phyloP scores from a whole-genome alignment of 2,113 vertebrate species.

The Raja brachyura region DNA sequence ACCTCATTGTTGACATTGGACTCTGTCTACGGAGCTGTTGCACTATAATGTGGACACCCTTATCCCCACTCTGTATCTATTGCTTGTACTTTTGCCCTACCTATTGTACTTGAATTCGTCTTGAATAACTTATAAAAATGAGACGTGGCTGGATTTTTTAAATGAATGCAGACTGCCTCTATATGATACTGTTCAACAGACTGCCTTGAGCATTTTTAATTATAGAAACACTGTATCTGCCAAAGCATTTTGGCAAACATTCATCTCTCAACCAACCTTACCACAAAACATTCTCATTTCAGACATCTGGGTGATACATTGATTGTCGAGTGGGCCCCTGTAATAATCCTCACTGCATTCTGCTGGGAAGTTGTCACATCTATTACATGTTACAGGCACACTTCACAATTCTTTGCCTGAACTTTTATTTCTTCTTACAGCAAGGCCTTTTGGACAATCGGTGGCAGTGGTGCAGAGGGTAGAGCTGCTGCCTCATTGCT shows the following conservation, averaged over 20 bases:
- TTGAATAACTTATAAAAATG: not conserved
- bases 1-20: too few species aligned
- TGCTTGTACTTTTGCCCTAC: too few species aligned
- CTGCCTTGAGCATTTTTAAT: not conserved
- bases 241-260: not conserved
- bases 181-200: not conserved
- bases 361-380: not conserved
- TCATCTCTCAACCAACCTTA: not conserved
- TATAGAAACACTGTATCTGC: not conserved
- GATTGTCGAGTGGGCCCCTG: not conserved
- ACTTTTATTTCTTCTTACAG: not conserved
- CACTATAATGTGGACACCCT: too few species aligned
- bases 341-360: not conserved
- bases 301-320: not conserved
- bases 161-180: not conserved
- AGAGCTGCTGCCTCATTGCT: too few species aligned
- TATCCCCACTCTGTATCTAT: too few species aligned
- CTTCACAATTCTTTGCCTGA: not conserved
- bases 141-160: not conserved
- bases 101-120: too few species aligned
- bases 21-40: too few species aligned
- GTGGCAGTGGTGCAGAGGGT: too few species aligned
- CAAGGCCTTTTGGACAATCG: not conserved
- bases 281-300: not conserved
- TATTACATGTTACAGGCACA: too few species aligned